Conservation (phyloP, 1,140 invertebrate genomes). For the Scaptomyza montana region DNA sequence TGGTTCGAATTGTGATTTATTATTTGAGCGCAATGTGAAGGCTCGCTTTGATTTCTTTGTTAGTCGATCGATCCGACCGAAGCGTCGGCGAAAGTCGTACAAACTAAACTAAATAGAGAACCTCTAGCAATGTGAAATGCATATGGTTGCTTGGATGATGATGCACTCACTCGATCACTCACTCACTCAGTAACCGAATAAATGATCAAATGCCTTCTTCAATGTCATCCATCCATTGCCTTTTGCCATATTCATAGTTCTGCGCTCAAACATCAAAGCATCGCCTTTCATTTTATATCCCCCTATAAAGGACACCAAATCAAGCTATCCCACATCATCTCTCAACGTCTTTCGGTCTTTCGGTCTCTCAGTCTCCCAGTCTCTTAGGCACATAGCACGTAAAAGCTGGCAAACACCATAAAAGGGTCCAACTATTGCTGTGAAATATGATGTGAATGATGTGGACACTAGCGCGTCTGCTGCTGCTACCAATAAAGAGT, state of each 20-base stretch:
- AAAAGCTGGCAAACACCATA: slow-evolving; percentile 69
- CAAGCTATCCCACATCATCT: slow-evolving; percentile 64
- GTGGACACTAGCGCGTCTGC: background rate
- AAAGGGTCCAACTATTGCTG: slow-evolving; percentile 71
- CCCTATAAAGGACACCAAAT: slow-evolving; percentile 68
- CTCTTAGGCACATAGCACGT: slow-evolving; percentile 59
- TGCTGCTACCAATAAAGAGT: slow-evolving; percentile 54
- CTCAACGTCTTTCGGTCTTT: no score
- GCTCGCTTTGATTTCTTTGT: slow-evolving; percentile 77
- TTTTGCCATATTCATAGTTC: slow-evolving; percentile 58
- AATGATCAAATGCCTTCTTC: slow-evolving; percentile 41
- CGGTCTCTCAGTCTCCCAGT: slow-evolving; percentile 18
- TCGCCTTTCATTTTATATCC: slow-evolving; percentile 65
- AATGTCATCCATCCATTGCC: slow-evolving; percentile 37
- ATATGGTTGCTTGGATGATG: slow-evolving; percentile 35
- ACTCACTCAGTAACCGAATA: slow-evolving; percentile 10
- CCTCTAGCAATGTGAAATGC: slow-evolving; percentile 57
- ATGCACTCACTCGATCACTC: slow-evolving; percentile 5
- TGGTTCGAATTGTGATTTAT: slow-evolving; percentile 82
- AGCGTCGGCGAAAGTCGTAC: slow-evolving; percentile 61
- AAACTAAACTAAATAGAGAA: slow-evolving; percentile 13
- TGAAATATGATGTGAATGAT: slow-evolving; percentile 69
- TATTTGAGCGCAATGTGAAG: slow-evolving; percentile 74
- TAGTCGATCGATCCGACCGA: slow-evolving; percentile 37
- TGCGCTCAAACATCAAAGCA: slow-evolving; percentile 71